A percentile compares a stretch with the other conserved stretches of the same genome.
phyloP scores from a whole-genome alignment of 1,140 invertebrate genomes.

The Hyphantria cunea region DNA sequence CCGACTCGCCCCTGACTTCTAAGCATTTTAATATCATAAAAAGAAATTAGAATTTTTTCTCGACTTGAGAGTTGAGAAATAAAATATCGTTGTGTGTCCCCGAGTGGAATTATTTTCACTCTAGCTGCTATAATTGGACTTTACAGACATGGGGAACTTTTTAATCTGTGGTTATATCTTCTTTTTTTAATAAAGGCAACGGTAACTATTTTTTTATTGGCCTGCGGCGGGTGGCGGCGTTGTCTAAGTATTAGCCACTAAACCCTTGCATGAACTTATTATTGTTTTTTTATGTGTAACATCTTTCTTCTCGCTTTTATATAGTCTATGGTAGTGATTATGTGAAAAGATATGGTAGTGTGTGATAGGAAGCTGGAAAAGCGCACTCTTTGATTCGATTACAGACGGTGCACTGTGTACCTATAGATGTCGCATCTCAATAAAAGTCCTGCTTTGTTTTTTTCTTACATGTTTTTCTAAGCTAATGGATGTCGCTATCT shows the following conservation, averaged over 20 bases:
- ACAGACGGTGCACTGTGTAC: too few relatives aligned
- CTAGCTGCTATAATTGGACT: slow-evolving; percentile 19
- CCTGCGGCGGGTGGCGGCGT: not conserved
- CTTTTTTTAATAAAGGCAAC: slow-evolving; percentile 22
- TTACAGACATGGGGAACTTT: slow-evolving; percentile 27
- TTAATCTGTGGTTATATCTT: slow-evolving; percentile 21
- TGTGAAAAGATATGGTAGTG: too few relatives aligned
- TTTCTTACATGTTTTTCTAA: too few relatives aligned
- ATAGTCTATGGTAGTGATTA: too few relatives aligned
- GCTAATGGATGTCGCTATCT: too few relatives aligned
- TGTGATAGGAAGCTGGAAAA: too few relatives aligned
- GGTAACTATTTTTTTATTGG: slow-evolving; percentile 26
- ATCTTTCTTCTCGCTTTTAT: too few relatives aligned
- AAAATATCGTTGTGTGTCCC: slow-evolving; percentile 25
- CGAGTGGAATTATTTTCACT: slow-evolving; percentile 24
- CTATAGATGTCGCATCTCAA: too few relatives aligned
- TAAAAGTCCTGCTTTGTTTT: too few relatives aligned
- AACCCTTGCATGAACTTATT: not conserved
- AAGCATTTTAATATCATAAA: slow-evolving; percentile 58
- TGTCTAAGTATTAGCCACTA: not conserved
- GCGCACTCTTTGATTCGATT: too few relatives aligned
- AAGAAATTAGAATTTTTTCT: slow-evolving; percentile 59
- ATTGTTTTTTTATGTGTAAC: too few relatives aligned
- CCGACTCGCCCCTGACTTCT: slow-evolving; percentile 56
- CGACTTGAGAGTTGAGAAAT: slow-evolving; percentile 27